phyloP scores from a whole-genome alignment of 2,797 vertebrate species.

The Ceyx erithaca region DNA sequence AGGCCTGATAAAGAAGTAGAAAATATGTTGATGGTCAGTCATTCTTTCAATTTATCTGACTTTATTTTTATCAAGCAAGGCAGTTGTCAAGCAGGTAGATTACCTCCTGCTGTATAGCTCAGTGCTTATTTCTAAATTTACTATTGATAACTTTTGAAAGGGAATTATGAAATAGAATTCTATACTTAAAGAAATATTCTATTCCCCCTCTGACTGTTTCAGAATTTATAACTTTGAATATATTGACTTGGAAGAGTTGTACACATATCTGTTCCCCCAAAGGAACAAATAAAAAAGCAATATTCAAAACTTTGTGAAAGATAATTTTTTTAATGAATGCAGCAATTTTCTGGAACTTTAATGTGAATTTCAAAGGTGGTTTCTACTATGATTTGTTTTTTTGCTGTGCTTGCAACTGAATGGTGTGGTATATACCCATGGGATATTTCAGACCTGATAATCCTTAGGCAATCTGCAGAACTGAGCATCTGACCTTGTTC shows the following conservation, averaged over 20 bases:
- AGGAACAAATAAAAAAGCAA: not conserved
- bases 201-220: not conserved
- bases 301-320: not conserved
- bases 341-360: not conserved
- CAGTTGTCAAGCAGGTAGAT: not conserved
- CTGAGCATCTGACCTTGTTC: not conserved
- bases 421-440: not conserved
- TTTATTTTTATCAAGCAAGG: not conserved
- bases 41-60: not conserved
- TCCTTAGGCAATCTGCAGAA: not conserved
- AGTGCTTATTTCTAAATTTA: not conserved
- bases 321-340: not conserved
- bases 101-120: not conserved
- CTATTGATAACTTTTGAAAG: not conserved
- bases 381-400: not conserved
- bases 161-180: not conserved
- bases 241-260: not conserved
- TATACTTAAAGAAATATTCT: not conserved
- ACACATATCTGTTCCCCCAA: not conserved
- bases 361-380: not conserved
- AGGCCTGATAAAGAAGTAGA: not conserved
- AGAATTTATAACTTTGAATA: not conserved
- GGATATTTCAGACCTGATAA: not conserved
- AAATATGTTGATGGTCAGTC: not conserved
- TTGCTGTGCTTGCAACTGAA: not conserved